Conservation (phyloP, 2,888 invertebrate genomes). For the Drosophila nr. perissopoda region DNA sequence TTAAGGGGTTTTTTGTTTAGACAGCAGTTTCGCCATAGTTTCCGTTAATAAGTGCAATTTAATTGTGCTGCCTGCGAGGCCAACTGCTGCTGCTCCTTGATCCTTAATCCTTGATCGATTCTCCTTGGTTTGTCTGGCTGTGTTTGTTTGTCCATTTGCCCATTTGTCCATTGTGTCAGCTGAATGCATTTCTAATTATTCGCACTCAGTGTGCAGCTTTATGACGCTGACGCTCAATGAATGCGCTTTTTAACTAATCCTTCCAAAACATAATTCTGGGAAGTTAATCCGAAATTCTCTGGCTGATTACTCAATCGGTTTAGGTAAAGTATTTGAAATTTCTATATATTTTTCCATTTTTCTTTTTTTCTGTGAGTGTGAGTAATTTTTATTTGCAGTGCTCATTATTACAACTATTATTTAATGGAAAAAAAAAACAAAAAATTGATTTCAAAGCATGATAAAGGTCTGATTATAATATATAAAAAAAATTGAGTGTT, state of each 20-base stretch:
- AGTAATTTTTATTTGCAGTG: neutral
- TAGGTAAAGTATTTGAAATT: neutral
- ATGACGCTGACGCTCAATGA: slow-evolving; percentile 62
- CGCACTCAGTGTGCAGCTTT: slow-evolving; percentile 39
- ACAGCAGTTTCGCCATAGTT: slow-evolving; percentile 30
- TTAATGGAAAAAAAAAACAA: neutral
- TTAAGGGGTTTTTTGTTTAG: slow-evolving; percentile 81
- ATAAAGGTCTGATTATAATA: neutral
- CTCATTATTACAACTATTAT: neutral
- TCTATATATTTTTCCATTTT: slow-evolving; percentile 10
- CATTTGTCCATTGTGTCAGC: slow-evolving; percentile 55
- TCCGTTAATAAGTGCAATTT: slow-evolving; percentile 67
- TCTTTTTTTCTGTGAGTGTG: neutral
- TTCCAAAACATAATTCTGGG: slow-evolving; percentile 9
- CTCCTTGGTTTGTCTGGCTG: slow-evolving; percentile 22
- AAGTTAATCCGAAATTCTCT: slow-evolving; percentile 4
- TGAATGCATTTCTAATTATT: slow-evolving; percentile 71
- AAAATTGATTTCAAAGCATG: neutral
- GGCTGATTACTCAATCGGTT: slow-evolving; percentile 64
- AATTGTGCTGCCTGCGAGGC: slow-evolving; percentile 41
- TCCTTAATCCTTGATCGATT: slow-evolving; percentile 30
- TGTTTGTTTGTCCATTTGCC: slow-evolving; percentile 30
- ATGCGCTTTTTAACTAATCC: slow-evolving; percentile 52
- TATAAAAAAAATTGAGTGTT: neutral
- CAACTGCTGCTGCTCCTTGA: slow-evolving; percentile 35